These are phyloP conservation scores for Macrophya alboannulata DNA, from an alignment of 2,888 invertebrate genomes.

Conservation along the genomic window DNA sequence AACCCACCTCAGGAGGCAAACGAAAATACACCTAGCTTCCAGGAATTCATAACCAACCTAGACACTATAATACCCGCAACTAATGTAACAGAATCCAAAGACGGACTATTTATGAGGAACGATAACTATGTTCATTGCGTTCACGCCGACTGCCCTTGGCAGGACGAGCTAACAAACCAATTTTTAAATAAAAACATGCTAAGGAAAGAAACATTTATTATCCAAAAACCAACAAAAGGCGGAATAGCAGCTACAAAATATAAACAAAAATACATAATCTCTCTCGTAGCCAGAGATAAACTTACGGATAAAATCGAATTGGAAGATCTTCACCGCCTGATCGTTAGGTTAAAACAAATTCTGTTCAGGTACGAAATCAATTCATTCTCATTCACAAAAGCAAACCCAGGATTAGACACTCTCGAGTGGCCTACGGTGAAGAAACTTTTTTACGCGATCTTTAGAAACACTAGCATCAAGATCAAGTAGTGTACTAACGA, in stretches of 20 bases:
- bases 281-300: background rate
- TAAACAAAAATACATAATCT: background rate
- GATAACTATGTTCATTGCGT: constrained; percentile 28
- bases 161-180: constrained; percentile 1
- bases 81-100: constrained; percentile 14
- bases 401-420: background rate
- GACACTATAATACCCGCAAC: background rate
- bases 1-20: background rate
- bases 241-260: background rate
- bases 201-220: background rate
- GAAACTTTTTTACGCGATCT: background rate
- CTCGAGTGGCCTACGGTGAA: background rate
- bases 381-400: background rate
- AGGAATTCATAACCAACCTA: background rate
- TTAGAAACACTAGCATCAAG: background rate
- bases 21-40: background rate
- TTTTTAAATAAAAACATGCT: constrained; percentile 7
- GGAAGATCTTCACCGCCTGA: background rate
- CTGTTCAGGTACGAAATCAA: background rate
- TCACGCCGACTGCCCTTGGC: constrained; percentile 1
- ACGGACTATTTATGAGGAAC: constrained; percentile 20
- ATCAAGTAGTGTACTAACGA: background rate
- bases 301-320: background rate
- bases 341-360: background rate
- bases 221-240: background rate